Percentiles rank a stretch among this genome's conserved stretches.
These are phyloP conservation scores for Gallinago media DNA, from an alignment of 2,113 vertebrate genomes.

Conservation along the genomic window DNA sequence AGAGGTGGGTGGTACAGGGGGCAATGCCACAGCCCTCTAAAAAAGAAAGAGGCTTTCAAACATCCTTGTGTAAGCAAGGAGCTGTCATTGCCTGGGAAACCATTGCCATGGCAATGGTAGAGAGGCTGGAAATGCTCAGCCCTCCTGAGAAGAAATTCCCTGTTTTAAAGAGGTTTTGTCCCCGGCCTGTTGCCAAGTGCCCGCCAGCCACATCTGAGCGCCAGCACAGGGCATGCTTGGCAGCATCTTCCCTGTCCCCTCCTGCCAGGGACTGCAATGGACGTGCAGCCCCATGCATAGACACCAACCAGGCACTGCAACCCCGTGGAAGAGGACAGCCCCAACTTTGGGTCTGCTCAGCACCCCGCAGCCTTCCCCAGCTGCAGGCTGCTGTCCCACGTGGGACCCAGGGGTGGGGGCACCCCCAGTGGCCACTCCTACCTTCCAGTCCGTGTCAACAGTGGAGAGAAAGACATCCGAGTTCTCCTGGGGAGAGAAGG, in stretches of 20 bases:
- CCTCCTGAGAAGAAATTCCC: slow-evolving; percentile 57
- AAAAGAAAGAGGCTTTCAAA: slow-evolving; percentile 50
- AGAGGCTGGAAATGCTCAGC: slow-evolving; percentile 43
- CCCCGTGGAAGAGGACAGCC: not conserved
- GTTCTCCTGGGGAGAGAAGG: slow-evolving; percentile 82
- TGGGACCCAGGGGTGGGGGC: not conserved
- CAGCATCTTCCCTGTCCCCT: not conserved
- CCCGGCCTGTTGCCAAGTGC: not conserved
- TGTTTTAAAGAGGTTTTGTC: slow-evolving; percentile 53
- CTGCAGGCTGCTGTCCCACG: not conserved
- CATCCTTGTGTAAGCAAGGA: slow-evolving; percentile 51
- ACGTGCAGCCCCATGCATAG: not conserved
- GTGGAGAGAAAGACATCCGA: slow-evolving; percentile 86
- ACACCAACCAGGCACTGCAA: not conserved
- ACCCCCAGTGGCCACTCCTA: slow-evolving; percentile 54
- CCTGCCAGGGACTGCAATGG: not conserved
- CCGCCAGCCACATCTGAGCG: not conserved
- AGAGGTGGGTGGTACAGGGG: not conserved
- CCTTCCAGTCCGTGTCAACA: slow-evolving; percentile 92
- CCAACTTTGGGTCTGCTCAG: not conserved
- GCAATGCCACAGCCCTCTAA: not conserved
- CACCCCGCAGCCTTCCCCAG: not conserved
- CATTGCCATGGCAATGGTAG: slow-evolving; percentile 68
- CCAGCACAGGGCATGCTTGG: not conserved
- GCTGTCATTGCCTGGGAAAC: slow-evolving; percentile 60